Percentiles rank a stretch among this genome's conserved stretches.
Conservation (phyloP, 2,888 invertebrate species). For the Ptychoptera contaminata region DNA sequence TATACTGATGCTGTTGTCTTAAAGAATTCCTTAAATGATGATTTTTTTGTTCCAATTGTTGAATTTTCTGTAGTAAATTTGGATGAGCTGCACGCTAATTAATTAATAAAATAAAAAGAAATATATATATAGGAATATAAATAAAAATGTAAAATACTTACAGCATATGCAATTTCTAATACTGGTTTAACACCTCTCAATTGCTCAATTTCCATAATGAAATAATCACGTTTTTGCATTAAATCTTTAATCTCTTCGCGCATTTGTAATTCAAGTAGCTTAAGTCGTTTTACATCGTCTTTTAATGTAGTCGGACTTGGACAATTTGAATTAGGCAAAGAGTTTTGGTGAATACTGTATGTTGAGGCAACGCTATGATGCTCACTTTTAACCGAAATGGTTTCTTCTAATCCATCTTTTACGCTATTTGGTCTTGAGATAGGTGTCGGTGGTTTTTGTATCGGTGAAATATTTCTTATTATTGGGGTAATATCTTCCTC, state of each 20-base stretch:
- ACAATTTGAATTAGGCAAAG: conserved; percentile 15
- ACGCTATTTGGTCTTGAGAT: conserved; percentile 14
- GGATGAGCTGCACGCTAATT: conserved; percentile 28
- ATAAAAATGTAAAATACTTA: conserved; percentile 13
- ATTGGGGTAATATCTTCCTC: conserved; percentile 3
- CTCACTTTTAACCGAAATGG: conserved; percentile 25
- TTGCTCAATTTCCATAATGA: conserved; percentile 32
- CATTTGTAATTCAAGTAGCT: conserved; percentile 26
- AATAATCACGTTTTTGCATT: conserved; percentile 26
- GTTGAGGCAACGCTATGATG: conserved; percentile 26
- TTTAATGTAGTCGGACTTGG: conserved; percentile 24
- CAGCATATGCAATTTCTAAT: conserved; percentile 30
- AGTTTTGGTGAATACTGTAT: conserved; percentile 17
- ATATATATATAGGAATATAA: background rate
- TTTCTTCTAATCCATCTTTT: conserved; percentile 19
- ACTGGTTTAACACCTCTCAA: conserved; percentile 31
- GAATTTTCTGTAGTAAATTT: conserved; percentile 27
- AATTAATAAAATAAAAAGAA: background rate
- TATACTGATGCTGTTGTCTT: conserved; percentile 45
- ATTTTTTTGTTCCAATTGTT: conserved; percentile 42
- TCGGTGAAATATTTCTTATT: conserved; percentile 13
- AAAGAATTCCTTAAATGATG: conserved; percentile 43
- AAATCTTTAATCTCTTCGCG: conserved; percentile 29
- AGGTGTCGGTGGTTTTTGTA: conserved; percentile 16
- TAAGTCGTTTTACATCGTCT: conserved; percentile 28